These are phyloP conservation scores for Cyprinodon diabolis DNA, from an alignment of 2,797 vertebrate genomes.

Conservation along the genomic window DNA sequence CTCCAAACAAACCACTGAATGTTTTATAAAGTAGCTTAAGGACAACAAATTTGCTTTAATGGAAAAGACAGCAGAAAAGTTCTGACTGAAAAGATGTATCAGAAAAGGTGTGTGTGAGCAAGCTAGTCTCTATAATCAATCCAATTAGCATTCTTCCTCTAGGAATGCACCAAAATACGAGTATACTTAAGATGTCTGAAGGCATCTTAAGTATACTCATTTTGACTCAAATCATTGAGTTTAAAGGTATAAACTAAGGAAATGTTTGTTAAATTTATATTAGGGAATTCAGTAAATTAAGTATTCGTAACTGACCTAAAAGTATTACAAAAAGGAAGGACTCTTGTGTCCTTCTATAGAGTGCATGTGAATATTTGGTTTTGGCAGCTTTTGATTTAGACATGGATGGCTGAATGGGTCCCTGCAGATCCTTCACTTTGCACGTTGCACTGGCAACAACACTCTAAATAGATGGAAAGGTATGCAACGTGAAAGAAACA, in stretches of 20 bases:
- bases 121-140: no score
- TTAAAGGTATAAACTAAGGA: background rate
- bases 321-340: no score
- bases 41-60: background rate
- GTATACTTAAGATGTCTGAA: background rate
- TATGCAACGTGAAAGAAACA: background rate
- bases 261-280: background rate
- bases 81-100: no score
- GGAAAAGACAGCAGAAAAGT: no score
- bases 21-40: background rate
- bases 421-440: background rate
- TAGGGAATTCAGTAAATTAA: background rate
- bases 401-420: background rate
- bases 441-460: background rate
- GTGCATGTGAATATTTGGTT: background rate
- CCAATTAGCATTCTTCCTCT: background rate
- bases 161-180: background rate
- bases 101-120: no score
- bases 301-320: background rate
- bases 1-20: background rate
- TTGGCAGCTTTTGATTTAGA: no score
- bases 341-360: no score
- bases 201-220: no score
- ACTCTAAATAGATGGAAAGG: background rate
- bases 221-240: background rate